Evolutionary conservation across 2,113 vertebrate genomes (phyloP).

Genomic region (Hemibagrus wyckioides): DNA sequence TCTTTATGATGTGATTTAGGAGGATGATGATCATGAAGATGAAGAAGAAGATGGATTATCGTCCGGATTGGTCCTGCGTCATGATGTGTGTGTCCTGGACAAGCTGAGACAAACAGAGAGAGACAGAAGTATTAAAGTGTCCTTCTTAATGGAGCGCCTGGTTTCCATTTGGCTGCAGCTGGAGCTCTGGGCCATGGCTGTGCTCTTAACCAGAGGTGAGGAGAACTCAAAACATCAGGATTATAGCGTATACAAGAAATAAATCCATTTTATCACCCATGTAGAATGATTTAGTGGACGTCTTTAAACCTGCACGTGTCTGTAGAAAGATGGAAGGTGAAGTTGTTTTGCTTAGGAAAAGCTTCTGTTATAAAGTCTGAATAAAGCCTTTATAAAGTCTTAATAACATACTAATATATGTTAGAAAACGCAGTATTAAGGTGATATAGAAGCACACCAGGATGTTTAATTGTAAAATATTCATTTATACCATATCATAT

Average conservation of each 20-base stretch:
- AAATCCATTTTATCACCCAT: background rate
- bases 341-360: background rate
- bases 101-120: background rate
- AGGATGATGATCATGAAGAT: background rate
- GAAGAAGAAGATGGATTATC: slow-evolving; percentile 1
- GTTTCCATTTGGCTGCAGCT: slow-evolving; percentile 84
- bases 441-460: background rate
- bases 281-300: background rate
- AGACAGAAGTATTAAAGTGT: no score
- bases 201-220: slow-evolving; percentile 82
- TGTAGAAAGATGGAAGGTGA: background rate
- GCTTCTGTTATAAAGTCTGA: background rate
- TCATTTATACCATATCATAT: background rate
- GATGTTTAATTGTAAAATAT: background rate
- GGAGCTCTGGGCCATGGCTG: slow-evolving; percentile 84
- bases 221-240: background rate
- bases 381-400: background rate
- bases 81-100: slow-evolving; percentile 2
- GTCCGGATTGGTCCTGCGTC: background rate
- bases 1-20: background rate
- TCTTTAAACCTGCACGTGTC: background rate
- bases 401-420: background rate
- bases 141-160: slow-evolving; percentile 79
- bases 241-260: background rate
- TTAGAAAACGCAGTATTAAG: background rate